These are phyloP conservation scores for Pseudoips prasinana DNA, from an alignment of 2,888 invertebrate genomes.

Conservation along the genomic window DNA sequence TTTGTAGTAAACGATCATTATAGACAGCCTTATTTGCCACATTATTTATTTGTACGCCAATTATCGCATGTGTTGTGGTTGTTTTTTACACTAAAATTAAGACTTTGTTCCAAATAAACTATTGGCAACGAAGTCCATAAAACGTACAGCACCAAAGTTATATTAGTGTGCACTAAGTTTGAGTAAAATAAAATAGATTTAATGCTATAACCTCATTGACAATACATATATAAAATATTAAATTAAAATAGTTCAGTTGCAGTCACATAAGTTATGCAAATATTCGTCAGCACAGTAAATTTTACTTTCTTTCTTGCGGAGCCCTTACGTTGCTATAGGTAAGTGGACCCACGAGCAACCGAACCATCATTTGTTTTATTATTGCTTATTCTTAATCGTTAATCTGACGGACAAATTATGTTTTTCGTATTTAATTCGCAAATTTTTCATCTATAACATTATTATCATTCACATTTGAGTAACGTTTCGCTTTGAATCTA, in stretches of 20 bases:
- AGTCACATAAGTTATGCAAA: conserved; percentile 53
- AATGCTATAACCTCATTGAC: conserved; percentile 16
- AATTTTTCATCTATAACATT: conserved; percentile 43
- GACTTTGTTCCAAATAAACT: conserved; percentile 20
- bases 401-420: conserved; percentile 41
- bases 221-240: conserved; percentile 15
- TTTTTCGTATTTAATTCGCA: conserved; percentile 56
- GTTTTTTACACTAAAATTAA: conserved; percentile 28
- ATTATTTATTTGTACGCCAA: conserved; percentile 61
- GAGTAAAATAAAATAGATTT: conserved; percentile 11
- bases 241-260: conserved; percentile 51
- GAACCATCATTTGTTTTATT: conserved; percentile 53
- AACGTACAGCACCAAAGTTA: conserved; percentile 24
- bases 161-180: conserved; percentile 20
- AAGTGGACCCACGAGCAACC: conserved; percentile 73
- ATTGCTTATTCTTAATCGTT: conserved; percentile 68
- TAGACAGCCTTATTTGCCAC: conserved; percentile 70
- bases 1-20: conserved; percentile 56
- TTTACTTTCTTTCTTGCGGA: conserved; percentile 82
- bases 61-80: conserved; percentile 63
- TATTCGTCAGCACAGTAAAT: conserved; percentile 77
- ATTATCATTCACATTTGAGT: conserved; percentile 68
- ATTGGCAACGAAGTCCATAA: conserved; percentile 13
- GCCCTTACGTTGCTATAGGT: conserved; percentile 81
- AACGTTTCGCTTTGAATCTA: conserved; percentile 81